Conservation (phyloP, 2,888 invertebrate genomes). For the Nysson spinosus region DNA sequence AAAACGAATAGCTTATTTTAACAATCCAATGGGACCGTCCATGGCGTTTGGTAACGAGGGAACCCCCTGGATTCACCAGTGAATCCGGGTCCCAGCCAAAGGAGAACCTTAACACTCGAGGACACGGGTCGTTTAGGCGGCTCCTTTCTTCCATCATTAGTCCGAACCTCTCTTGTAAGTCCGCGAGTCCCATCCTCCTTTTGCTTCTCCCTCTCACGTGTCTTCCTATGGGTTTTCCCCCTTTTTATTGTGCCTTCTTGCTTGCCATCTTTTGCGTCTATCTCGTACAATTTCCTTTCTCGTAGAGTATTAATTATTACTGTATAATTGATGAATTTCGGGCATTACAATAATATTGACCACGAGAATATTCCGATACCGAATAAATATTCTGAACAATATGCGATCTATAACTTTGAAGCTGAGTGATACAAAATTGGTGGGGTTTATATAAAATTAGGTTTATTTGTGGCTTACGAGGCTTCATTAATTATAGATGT, state of each 20-base stretch:
- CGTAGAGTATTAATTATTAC: too few species aligned
- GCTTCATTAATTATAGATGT: too few species aligned
- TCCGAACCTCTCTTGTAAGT: slow-evolving; percentile 59
- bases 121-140: slow-evolving; percentile 75
- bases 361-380: too few species aligned
- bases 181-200: slow-evolving; percentile 50
- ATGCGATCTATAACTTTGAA: too few species aligned
- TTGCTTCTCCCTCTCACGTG: slow-evolving; percentile 25
- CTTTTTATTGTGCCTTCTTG: slow-evolving; percentile 47
- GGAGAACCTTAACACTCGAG: slow-evolving; percentile 72
- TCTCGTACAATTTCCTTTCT: not conserved
- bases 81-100: slow-evolving; percentile 53
- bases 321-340: too few species aligned
- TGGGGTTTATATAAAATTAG: too few species aligned
- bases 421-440: too few species aligned
- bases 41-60: slow-evolving; percentile 56
- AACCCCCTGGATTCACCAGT: slow-evolving; percentile 43
- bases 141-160: slow-evolving; percentile 75
- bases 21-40: slow-evolving; percentile 20
- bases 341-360: too few species aligned
- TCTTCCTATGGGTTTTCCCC: slow-evolving; percentile 30
- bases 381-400: too few species aligned
- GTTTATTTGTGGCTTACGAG: too few species aligned
- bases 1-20: slow-evolving; percentile 18
- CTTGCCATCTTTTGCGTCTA: slow-evolving; percentile 44